Evolutionary conservation across 2,113 vertebrate genomes (phyloP).

Genomic region (Indicator maculatus): DNA sequence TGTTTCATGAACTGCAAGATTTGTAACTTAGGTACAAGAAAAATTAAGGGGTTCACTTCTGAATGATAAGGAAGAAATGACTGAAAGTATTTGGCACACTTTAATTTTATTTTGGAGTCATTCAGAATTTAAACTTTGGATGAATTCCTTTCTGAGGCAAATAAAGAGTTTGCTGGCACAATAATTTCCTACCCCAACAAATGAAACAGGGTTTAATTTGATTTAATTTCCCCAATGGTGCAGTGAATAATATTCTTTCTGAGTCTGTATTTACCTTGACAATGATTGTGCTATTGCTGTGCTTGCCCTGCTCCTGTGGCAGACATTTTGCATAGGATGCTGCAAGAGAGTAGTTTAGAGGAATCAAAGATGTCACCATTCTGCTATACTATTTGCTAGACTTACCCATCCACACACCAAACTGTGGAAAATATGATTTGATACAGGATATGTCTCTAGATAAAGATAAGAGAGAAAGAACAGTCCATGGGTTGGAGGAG

Average conservation of each 20-base stretch:
- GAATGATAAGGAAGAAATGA: not conserved
- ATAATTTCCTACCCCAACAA: not conserved
- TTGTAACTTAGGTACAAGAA: not conserved
- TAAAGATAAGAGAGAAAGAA: not conserved
- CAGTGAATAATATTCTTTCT: not conserved
- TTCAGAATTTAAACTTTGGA: slow-evolving; percentile 7
- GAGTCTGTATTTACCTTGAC: not conserved
- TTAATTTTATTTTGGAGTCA: not conserved
- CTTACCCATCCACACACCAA: not conserved
- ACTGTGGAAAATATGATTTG: not conserved
- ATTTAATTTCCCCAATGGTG: not conserved
- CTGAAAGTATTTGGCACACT: not conserved
- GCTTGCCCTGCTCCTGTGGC: not conserved
- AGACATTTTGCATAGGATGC: not conserved
- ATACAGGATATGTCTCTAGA: not conserved
- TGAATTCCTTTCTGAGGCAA: not conserved
- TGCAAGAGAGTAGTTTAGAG: not conserved
- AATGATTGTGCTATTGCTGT: not conserved
- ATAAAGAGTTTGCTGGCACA: slow-evolving; percentile 6
- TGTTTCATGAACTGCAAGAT: not conserved
- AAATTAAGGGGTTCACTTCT: not conserved
- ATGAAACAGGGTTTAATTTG: not conserved
- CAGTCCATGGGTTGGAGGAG: not conserved
- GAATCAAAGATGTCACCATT: not conserved
- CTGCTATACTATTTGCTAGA: not conserved